These are phyloP conservation scores for human (Homo sapiens) DNA, from an alignment of 2,113 vertebrate species.

Conservation along the genomic window DNA sequence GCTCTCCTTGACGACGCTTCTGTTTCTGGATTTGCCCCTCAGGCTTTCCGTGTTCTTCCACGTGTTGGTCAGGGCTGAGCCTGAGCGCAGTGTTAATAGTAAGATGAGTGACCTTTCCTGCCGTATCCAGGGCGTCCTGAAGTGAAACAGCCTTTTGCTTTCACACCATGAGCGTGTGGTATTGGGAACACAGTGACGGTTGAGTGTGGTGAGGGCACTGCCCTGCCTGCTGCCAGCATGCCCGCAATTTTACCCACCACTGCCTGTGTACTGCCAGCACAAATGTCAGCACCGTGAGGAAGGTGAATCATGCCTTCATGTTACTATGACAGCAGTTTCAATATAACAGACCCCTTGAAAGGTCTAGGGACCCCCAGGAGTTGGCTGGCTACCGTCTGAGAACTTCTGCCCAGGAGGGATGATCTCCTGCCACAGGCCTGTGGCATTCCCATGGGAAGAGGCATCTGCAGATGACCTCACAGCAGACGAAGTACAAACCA, in stretches of 20 bases:
- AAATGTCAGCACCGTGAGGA: fast-evolving
- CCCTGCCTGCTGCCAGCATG: fast-evolving
- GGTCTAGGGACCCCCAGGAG: not conserved
- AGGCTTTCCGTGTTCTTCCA: fast-evolving
- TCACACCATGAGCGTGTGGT: fast-evolving
- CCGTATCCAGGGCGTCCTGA: not conserved
- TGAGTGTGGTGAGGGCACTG: fast-evolving
- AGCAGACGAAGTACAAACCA: fast-evolving
- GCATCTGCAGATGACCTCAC: not conserved
- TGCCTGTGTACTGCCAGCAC: fast-evolving
- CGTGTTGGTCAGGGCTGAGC: not conserved
- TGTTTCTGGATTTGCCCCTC: fast-evolving
- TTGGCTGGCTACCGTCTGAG: not conserved
- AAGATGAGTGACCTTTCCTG: not conserved
- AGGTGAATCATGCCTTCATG: fast-evolving
- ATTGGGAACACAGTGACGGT: fast-evolving
- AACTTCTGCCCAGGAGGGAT: fast-evolving
- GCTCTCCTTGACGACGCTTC: too few relatives aligned
- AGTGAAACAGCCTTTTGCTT: not conserved
- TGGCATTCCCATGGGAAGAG: not conserved
- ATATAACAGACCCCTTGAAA: not conserved
- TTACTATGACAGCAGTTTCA: not conserved
- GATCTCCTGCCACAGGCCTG: not conserved
- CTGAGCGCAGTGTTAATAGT: fast-evolving
- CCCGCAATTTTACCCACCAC: fast-evolving